Percentiles rank a stretch among this genome's conserved stretches.
phyloP scores from a whole-genome alignment of 2,797 vertebrate genomes.

The Alcedo quadribrachys region DNA sequence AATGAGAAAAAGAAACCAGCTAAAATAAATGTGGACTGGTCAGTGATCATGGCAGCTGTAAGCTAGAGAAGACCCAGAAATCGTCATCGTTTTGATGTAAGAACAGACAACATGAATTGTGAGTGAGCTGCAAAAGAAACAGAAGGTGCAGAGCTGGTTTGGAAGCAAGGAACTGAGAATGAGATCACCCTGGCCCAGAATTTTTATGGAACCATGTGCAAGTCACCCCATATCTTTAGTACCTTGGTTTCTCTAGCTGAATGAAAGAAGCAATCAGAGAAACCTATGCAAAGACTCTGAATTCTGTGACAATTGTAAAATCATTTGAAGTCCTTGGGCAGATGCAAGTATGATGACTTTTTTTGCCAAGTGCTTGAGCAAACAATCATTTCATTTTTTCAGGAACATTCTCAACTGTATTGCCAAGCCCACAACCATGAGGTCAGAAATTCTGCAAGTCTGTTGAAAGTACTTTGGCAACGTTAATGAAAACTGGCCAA shows the following conservation, averaged over 20 bases:
- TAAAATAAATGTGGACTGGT: background rate
- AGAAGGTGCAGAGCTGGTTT: background rate
- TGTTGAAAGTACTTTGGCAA: background rate
- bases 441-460: background rate
- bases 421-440: background rate
- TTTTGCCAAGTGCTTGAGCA: background rate
- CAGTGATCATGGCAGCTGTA: background rate
- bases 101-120: background rate
- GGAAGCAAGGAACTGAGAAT: background rate
- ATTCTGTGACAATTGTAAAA: background rate
- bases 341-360: background rate
- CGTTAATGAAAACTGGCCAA: background rate
- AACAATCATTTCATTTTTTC: background rate
- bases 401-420: background rate
- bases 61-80: background rate
- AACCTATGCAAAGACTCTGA: background rate
- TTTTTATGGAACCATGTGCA: fast-evolving
- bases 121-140: background rate
- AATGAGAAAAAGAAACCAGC: background rate
- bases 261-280: background rate
- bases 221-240: background rate
- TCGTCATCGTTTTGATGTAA: background rate
- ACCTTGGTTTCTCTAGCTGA: background rate
- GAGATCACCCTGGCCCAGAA: background rate
- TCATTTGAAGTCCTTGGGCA: background rate